Evolutionary conservation across 23 tunicate genomes (phyloP).

Genomic region (Clavelina lepadiformis): DNA sequence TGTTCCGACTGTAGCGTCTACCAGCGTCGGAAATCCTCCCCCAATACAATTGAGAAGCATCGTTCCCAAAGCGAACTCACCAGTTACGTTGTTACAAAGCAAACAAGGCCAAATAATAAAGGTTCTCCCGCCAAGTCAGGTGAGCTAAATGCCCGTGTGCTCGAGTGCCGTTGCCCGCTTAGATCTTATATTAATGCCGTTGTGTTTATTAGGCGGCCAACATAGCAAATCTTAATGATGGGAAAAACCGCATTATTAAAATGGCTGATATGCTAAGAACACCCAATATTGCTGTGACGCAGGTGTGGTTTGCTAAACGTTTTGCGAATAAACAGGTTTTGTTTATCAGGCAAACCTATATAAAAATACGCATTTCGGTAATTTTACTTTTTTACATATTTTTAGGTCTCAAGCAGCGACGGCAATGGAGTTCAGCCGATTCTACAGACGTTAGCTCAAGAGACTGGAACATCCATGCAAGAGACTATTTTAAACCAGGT

Average conservation of each 20-base stretch:
- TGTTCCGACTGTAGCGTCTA: not conserved
- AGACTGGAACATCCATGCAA: constrained; percentile 5
- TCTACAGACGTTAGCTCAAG: constrained; percentile 46
- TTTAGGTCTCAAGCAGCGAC: too few relatives aligned
- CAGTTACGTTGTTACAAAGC: constrained; percentile 57
- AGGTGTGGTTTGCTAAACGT: too few relatives aligned
- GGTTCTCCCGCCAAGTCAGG: constrained; percentile 70
- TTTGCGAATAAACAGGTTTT: too few relatives aligned
- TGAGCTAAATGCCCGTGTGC: too few relatives aligned
- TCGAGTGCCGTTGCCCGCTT: too few relatives aligned
- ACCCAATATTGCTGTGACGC: not conserved
- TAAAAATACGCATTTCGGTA: too few relatives aligned
- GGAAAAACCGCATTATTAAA: constrained; percentile 59
- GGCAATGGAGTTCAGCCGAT: constrained; percentile 57
- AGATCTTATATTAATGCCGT: too few relatives aligned
- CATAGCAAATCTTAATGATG: constrained; percentile 5
- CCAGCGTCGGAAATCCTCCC: constrained; percentile 39
- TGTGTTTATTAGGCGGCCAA: constrained; percentile 39
- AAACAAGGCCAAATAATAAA: constrained; percentile 82
- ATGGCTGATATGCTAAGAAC: constrained; percentile 35
- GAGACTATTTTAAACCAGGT: too few relatives aligned
- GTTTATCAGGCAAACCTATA: too few relatives aligned
- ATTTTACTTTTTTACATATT: too few relatives aligned
- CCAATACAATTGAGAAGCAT: constrained; percentile 76
- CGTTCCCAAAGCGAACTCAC: constrained; percentile 58